These are phyloP conservation scores for Drosophila suzukii DNA, from an alignment of 1,140 invertebrate species.

Conservation along the genomic window DNA sequence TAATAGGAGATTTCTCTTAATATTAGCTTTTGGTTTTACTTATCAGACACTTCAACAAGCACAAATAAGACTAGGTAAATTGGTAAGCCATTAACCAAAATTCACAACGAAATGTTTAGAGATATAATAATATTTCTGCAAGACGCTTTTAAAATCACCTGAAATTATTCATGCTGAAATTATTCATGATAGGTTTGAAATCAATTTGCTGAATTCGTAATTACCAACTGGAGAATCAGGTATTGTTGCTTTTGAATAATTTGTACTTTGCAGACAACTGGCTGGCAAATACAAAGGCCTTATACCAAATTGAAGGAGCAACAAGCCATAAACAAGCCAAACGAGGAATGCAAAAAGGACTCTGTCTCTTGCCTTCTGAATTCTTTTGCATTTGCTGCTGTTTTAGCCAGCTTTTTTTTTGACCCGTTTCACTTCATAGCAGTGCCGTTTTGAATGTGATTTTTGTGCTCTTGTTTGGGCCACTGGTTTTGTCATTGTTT, in stretches of 20 bases:
- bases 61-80: background rate
- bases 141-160: background rate
- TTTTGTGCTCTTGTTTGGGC: constrained; percentile 44
- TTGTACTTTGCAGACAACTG: constrained; percentile 34
- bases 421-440: constrained; percentile 12
- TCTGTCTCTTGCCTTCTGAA: constrained; percentile 31
- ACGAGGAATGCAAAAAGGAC: constrained; percentile 39
- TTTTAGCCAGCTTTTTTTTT: constrained; percentile 35
- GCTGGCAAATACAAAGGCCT: constrained; percentile 57
- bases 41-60: background rate
- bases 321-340: constrained; percentile 71
- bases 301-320: constrained; percentile 67
- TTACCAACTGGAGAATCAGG: constrained; percentile 7
- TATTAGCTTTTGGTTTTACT: background rate
- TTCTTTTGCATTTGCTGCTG: constrained; percentile 14
- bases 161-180: background rate
- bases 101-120: background rate
- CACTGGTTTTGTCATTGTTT: constrained; percentile 65
- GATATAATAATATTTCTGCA: background rate
- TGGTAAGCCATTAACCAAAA: background rate
- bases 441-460: constrained; percentile 22
- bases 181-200: background rate
- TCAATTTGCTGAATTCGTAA: constrained; percentile 37
- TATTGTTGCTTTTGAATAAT: constrained; percentile 40
- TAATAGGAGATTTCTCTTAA: background rate